Conservation (phyloP, 2,797 vertebrate species). For the Rhincodon typus region DNA sequence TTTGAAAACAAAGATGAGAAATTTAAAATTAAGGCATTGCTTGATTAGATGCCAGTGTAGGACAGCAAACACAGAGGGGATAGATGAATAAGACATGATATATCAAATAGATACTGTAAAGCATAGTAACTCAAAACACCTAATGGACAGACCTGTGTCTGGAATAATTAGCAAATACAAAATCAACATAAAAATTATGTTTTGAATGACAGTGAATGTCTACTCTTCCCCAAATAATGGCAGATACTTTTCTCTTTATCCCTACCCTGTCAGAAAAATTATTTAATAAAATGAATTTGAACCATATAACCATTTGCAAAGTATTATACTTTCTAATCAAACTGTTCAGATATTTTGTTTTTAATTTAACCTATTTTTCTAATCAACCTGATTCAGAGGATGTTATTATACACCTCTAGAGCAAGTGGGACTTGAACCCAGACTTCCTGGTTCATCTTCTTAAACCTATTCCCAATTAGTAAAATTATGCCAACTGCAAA, state of each 20-base stretch:
- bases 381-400: too few species aligned
- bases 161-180: not conserved
- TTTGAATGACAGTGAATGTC: not conserved
- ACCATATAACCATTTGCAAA: not conserved
- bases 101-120: not conserved
- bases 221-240: not conserved
- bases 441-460: not conserved
- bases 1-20: not conserved
- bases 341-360: too few species aligned
- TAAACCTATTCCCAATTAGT: not conserved
- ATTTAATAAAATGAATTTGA: not conserved
- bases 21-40: not conserved
- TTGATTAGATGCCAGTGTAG: not conserved
- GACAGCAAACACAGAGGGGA: not conserved
- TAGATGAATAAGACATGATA: not conserved
- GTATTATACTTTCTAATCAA: not conserved
- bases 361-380: too few species aligned
- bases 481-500: slow-evolving; percentile 2
- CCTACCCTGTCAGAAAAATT: not conserved
- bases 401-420: too few species aligned
- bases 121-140: not conserved
- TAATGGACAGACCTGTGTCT: not conserved
- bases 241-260: not conserved
- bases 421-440: too few species aligned
- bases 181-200: not conserved